phyloP scores from a whole-genome alignment of 30 jellyfish, hydroid and myxozoan genomes.

The Catostylus mosaicus region DNA sequence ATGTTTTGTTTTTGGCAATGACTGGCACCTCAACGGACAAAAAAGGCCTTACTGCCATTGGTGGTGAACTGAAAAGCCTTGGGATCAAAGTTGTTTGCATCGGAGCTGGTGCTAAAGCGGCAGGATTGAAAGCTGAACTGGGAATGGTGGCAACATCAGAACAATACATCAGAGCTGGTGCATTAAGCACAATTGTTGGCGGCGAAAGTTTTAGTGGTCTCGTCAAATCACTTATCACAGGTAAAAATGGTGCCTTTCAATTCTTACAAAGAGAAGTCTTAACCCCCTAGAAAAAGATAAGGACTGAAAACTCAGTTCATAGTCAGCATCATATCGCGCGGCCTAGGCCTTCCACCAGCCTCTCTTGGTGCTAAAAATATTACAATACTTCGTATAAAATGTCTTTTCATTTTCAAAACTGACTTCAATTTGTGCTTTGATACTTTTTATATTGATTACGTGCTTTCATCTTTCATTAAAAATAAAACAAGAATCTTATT shows the following conservation, averaged over 20 bases:
- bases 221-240: conserved; percentile 53
- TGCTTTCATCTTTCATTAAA: no score
- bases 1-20: conserved; percentile 68
- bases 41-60: conserved; percentile 64
- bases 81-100: conserved; percentile 83
- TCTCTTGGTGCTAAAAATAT: no score
- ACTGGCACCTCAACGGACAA: conserved; percentile 89
- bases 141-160: conserved; percentile 77
- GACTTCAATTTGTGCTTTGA: no score
- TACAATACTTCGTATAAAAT: no score
- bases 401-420: no score
- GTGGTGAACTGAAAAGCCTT: conserved; percentile 61
- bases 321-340: no score
- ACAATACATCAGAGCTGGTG: conserved; percentile 86
- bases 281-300: no score
- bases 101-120: conserved; percentile 89
- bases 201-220: conserved; percentile 67
- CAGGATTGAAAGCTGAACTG: conserved; percentile 75
- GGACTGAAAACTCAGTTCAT: no score
- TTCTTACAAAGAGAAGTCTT: no score
- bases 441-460: no score
- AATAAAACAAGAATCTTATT: no score
- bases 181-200: conserved; percentile 63
- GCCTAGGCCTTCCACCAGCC: no score
- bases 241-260: conserved; percentile 52